Base-by-base conservation (phyloP, 2,888 invertebrate species). In the Pollenia griseotomentosa region DNA sequence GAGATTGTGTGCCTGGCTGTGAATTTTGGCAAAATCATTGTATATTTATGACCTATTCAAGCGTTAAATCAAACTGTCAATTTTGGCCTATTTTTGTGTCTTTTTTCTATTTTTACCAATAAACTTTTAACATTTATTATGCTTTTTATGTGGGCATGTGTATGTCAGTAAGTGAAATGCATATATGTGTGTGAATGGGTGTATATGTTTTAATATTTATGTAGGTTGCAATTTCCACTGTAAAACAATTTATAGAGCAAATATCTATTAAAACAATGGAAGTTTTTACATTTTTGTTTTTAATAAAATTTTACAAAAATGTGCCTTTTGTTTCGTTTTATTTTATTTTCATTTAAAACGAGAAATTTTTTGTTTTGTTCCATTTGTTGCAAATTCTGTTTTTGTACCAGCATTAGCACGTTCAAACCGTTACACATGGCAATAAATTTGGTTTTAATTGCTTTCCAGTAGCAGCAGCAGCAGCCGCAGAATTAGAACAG, bases 371-470 rank as follows among this genome's bases (percentile, higher is more conserved):
- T 10, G 44, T 48, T 73, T 73, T n/a, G 44, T 14, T 16, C 2
- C 11, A 9, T 33, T 61, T 74, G 2, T 9, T 57, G 10, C 40
- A 2, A 14, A 16, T 66, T 73, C 3, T 48, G 1, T 51, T 84
- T 19, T 6, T 33, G 5, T 53, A 19, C 46, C 68, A 73, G 46
- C 16, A 63, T 55, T 48, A 78, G 71, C 81, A 85, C 77, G 85
- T 85, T 63, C 57, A 46, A 65, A 14, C 70, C 65, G 81, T 77
- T 81, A 75, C 40, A 77, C 14, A 19, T 19, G 46, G 81, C 70
- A 63, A 85, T 85, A 85, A 81, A 85, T 81, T 85, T 75, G 12
- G 51, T 57, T 81, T 85, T 85, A 85, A 85, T 77, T 85, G 81
- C 75, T 44, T 85, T 85, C 51, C 59, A 66, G 65, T 59, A 53